A percentile compares a stretch with the other conserved stretches of the same genome.
Conservation (phyloP, 2,113 vertebrate genomes). For the Chloroceryle aenea region DNA sequence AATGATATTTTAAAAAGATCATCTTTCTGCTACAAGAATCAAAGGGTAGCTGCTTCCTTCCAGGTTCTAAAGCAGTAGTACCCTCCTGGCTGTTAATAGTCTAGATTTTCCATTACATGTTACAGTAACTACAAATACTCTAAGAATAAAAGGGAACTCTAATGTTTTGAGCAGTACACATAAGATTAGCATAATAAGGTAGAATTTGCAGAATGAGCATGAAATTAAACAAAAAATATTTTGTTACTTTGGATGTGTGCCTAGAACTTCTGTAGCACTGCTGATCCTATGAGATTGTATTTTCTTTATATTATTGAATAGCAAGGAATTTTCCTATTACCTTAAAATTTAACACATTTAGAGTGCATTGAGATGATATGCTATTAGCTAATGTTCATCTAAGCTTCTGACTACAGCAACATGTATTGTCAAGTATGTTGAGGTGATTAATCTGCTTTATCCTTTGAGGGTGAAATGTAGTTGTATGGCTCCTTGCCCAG, state of each 20-base stretch:
- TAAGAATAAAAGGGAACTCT: not conserved
- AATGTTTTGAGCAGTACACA: not conserved
- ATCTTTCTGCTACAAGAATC: not conserved
- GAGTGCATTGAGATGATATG: not conserved
- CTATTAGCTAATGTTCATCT: not conserved
- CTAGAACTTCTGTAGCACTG: not conserved
- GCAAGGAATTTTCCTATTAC: conserved; percentile 15
- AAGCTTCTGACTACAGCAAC: not conserved
- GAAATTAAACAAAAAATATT: not conserved
- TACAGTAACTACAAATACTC: not conserved
- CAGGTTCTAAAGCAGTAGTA: not conserved
- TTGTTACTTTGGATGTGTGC: not conserved
- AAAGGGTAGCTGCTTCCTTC: not conserved
- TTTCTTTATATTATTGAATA: not conserved
- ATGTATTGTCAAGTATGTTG: not conserved
- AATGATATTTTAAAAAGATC: not conserved
- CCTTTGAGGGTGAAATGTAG: not conserved
- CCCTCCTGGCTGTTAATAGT: not conserved
- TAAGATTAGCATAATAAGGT: not conserved
- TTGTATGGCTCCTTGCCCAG: not conserved
- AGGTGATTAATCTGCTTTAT: not conserved
- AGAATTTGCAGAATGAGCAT: not conserved
- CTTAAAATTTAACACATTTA: not conserved
- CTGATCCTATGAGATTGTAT: not conserved
- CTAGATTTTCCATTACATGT: not conserved